Percentiles rank a stretch among this genome's conserved stretches.
Conservation (phyloP, 1,140 invertebrate genomes). For the Yoshiicerus persimilis region DNA sequence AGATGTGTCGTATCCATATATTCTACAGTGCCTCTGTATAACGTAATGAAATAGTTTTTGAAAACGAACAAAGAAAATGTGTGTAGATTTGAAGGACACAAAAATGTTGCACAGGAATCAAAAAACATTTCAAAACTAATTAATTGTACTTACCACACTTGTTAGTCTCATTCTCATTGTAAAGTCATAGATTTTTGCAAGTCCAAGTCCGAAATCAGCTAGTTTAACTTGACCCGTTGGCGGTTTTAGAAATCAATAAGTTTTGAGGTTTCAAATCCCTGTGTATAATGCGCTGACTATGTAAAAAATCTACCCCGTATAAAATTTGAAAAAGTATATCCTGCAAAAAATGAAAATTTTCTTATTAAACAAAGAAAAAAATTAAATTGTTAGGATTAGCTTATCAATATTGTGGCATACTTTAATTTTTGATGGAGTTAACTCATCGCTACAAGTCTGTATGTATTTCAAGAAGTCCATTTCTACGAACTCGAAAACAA, state of each 20-base stretch:
- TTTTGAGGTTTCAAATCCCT: slow-evolving; percentile 95
- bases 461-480: slow-evolving; percentile 82
- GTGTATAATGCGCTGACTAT: slow-evolving; percentile 86
- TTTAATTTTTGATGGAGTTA: slow-evolving; percentile 70
- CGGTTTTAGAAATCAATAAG: slow-evolving; percentile 77
- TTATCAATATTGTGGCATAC: no score
- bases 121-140: neutral
- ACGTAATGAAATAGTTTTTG: no score
- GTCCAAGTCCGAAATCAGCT: slow-evolving; percentile 95
- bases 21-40: neutral
- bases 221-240: slow-evolving; percentile 90
- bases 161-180: slow-evolving; percentile 94
- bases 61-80: no score
- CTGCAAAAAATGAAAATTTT: slow-evolving; percentile 57
- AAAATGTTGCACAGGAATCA: neutral
- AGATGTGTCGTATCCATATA: no score
- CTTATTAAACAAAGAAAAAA: neutral
- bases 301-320: slow-evolving; percentile 91
- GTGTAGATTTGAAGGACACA: neutral
- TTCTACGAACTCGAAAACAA: slow-evolving; percentile 97
- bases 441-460: slow-evolving; percentile 66
- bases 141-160: slow-evolving; percentile 74
- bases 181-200: slow-evolving; percentile 91
- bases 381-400: neutral
- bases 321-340: slow-evolving; percentile 85